A percentile compares a stretch with the other conserved stretches of the same genome.
Conservation (phyloP, 2,888 invertebrate species). For the Vesta saturnalis region DNA sequence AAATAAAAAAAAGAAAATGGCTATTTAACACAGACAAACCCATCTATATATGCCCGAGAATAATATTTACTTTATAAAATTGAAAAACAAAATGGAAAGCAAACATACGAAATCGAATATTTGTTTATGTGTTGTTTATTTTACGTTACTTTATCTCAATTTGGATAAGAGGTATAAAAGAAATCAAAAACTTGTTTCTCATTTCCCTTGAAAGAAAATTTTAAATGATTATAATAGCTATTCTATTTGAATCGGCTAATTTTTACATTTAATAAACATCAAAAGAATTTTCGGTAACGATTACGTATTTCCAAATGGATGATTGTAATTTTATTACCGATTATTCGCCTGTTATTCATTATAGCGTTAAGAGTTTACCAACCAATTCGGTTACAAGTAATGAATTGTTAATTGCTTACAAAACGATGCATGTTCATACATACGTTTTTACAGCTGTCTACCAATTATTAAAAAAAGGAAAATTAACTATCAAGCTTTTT, state of each 20-base stretch:
- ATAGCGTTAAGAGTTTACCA: background rate
- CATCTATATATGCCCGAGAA: background rate
- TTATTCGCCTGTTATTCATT: background rate
- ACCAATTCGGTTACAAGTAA: background rate
- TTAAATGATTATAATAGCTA: too few species aligned
- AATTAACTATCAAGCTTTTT: too few species aligned
- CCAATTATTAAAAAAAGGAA: too few species aligned
- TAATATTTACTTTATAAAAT: slow-evolving; percentile 33
- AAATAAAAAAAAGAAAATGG: slow-evolving; percentile 2
- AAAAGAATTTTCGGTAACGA: background rate
- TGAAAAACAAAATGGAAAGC: slow-evolving; percentile 35
- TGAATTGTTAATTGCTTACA: background rate
- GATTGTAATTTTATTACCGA: slow-evolving; percentile 3
- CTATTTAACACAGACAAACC: background rate
- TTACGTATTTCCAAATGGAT: background rate
- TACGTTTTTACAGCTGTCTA: too few species aligned
- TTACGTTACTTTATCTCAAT: slow-evolving; percentile 8
- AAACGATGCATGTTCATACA: too few species aligned
- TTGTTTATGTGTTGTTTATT: slow-evolving; percentile 30
- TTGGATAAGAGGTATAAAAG: background rate
- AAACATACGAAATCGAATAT: slow-evolving; percentile 34
- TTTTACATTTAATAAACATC: too few species aligned
- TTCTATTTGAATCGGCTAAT: too few species aligned
- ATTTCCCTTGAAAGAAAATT: too few species aligned
- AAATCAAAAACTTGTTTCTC: too few species aligned